Evolutionary conservation across 2,797 vertebrate species (phyloP), one percentile per base, ranked within the genome.

Genomic region (Alcedo atthis): DNA sequence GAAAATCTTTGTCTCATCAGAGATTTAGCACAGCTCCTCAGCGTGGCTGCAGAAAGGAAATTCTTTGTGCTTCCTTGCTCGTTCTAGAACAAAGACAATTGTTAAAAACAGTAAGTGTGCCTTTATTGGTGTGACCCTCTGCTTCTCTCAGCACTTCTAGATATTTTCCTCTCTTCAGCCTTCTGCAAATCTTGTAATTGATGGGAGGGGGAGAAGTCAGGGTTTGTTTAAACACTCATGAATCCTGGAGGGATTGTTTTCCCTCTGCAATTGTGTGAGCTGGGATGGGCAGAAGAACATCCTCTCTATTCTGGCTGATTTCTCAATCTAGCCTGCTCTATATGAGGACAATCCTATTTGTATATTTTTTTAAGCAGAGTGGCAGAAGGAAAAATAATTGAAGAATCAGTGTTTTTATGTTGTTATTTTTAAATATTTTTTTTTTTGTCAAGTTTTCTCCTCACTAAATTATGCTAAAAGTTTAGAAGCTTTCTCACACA

Each of bases 1-100:
- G 97, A 90, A 97, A 96, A 95, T 97, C 96, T 85, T 96, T 86
- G 73, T 96, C 95, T 97, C 94, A 96, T 96, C 97, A 97, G 96
- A 95, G 95, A 75, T 96, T 97, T 97, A 92, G 95, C 96, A 94
- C 48, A 85, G 89, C 95, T 95, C 85, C 80, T 96, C 91, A 21
- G 81, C 1, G 6, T 90, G 87, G 89, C 25, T 92, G 64, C 74
- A 85, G 83, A 85, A 90, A 67, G 87, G 16, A 85, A 67, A 87
- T 93, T 89, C 81, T 93, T 93, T 79, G 69, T 61, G 64, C 63
- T 85, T 79, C 64, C 76, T 28, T 21, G 14, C 33, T 92, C 87
- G 3, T 87, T 91, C 74, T 54, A 74, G 42, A 85, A 88, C 73
- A 90, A 92, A 92, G 94, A 89, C n/a, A 82, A 74, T 81, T 91